phyloP scores from a whole-genome alignment of 2,797 vertebrate species.

The Gymnothorax javanicus region DNA sequence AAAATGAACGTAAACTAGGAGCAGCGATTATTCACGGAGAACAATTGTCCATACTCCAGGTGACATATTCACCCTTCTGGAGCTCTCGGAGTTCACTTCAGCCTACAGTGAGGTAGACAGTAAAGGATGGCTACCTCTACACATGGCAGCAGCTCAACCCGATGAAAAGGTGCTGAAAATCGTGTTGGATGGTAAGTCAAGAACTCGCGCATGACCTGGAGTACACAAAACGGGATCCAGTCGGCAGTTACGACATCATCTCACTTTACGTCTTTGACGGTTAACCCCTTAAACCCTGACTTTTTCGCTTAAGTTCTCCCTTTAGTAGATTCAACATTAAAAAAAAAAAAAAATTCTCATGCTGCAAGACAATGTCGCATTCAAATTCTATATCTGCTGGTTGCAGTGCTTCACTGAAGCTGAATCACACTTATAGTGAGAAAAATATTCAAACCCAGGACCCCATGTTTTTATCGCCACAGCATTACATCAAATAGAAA shows the following conservation, averaged over 20 bases:
- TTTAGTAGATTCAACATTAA: too few species aligned
- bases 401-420: too few species aligned
- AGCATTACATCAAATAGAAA: too few species aligned
- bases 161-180: conserved; percentile 78
- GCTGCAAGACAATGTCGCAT: too few species aligned
- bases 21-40: background rate
- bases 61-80: conserved; percentile 74
- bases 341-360: too few species aligned
- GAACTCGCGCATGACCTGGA: background rate
- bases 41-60: conserved; percentile 62
- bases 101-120: conserved; percentile 81
- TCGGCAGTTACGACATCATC: background rate
- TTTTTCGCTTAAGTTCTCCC: too few species aligned
- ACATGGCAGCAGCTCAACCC: conserved; percentile 75
- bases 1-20: conserved; percentile 24
- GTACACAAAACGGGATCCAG: background rate
- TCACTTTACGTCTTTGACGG: background rate
- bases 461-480: too few species aligned
- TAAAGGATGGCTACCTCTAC: conserved; percentile 82
- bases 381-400: too few species aligned
- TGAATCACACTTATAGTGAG: too few species aligned
- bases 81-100: conserved; percentile 69
- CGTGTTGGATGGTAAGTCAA: conserved; percentile 72
- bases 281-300: too few species aligned
- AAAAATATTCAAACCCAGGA: too few species aligned